Evolutionary conservation across 1,140 invertebrate species (phyloP).

Genomic region (Papilio machaon): DNA sequence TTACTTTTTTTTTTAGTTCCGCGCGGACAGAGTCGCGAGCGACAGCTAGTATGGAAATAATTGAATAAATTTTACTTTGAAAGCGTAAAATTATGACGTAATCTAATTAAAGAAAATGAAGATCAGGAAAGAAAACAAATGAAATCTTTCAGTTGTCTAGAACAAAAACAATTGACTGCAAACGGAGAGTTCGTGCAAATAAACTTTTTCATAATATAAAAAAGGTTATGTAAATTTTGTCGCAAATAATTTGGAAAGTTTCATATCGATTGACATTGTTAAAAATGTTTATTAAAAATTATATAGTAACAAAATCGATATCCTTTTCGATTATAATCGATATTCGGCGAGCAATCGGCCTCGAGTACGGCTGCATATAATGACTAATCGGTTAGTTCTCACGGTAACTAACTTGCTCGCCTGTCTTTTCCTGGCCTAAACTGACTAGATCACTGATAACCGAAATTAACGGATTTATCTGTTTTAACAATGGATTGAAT

Average conservation of each 20-base stretch:
- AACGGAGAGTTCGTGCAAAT: no score
- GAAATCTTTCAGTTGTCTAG: not conserved
- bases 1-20: no score
- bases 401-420: slow-evolving; percentile 3
- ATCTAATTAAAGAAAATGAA: not conserved
- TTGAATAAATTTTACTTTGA: not conserved
- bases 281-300: not conserved
- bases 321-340: not conserved
- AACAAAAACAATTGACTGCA: no score
- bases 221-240: no score
- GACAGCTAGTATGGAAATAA: not conserved
- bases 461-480: not conserved
- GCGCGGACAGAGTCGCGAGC: no score
- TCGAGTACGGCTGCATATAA: not conserved
- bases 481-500: not conserved
- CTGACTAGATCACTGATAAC: not conserved
- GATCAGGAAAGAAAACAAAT: not conserved
- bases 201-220: no score
- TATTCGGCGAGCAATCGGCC: slow-evolving; percentile 3
- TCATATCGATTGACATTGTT: not conserved
- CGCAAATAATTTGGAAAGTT: not conserved
- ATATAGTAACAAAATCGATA: not conserved
- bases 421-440: not conserved
- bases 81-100: not conserved
- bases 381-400: slow-evolving; percentile 30